These are phyloP conservation scores for Nesidiocoris tenuis DNA, from an alignment of 2,888 invertebrate genomes.

Conservation along the genomic window DNA sequence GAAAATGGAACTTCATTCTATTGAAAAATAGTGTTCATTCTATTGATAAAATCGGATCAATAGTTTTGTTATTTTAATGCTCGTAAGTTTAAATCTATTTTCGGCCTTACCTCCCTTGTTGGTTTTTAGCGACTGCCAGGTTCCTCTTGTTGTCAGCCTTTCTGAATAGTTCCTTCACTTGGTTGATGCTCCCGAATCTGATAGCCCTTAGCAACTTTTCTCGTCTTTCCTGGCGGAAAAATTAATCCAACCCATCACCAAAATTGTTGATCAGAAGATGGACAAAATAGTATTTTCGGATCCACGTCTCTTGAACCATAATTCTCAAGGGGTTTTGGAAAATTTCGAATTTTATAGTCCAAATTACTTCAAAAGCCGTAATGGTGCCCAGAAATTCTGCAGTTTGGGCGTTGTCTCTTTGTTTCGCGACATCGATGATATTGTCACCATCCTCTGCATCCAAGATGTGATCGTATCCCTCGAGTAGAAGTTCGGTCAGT, in stretches of 20 bases:
- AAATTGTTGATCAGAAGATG: too few relatives aligned
- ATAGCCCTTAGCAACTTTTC: slow-evolving; percentile 76
- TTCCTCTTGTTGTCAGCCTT: slow-evolving; percentile 58
- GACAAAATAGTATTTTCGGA: too few relatives aligned
- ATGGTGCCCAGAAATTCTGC: slow-evolving; percentile 70
- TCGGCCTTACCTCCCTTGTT: slow-evolving; percentile 58
- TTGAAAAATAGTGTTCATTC: too few relatives aligned
- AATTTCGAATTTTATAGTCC: background rate
- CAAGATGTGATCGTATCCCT: slow-evolving; percentile 84
- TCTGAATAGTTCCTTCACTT: slow-evolving; percentile 51
- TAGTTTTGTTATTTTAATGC: background rate
- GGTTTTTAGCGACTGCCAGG: slow-evolving; percentile 64
- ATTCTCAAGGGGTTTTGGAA: background rate
- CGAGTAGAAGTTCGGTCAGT: slow-evolving; percentile 68
- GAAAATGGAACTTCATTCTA: background rate
- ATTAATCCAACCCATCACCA: background rate
- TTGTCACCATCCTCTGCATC: slow-evolving; percentile 74
- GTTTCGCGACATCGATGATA: slow-evolving; percentile 68
- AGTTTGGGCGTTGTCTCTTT: slow-evolving; percentile 68
- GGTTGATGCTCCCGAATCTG: slow-evolving; percentile 60
- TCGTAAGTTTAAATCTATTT: background rate
- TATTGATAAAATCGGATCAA: too few relatives aligned
- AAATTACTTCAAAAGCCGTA: slow-evolving; percentile 70
- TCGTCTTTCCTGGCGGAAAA: slow-evolving; percentile 73
- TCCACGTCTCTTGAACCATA: background rate